Evolutionary conservation across 2,797 vertebrate species (phyloP), one percentile per base, ranked within the genome.

Genomic region (Buphagus erythrorhynchus): DNA sequence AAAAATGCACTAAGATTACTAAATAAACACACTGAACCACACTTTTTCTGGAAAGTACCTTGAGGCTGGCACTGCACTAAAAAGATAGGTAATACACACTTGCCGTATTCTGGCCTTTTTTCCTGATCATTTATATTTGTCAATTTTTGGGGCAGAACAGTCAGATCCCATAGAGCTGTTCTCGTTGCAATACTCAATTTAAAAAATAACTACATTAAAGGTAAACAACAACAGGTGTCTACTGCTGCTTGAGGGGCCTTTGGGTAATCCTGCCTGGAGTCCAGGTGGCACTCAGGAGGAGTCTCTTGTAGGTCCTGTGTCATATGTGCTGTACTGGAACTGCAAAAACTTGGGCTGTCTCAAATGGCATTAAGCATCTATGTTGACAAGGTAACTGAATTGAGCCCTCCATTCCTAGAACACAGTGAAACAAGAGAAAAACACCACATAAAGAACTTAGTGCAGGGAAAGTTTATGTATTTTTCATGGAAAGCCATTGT

Each of bases 261-360:
- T n/a, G 24, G 25, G 18, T 13, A 59, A 62, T 31, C 20, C 48
- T 36, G 8, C 46, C 54, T 65, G 45, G 20, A 67, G 22, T n/a
- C 16, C 45, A 86, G n/a, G 31, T 7, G 18, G 26, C 35, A 66
- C 42, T 49, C n/a, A 15, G 20, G 8, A 48, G 16, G 16, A n/a
- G 12, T 22, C 13, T 63, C 52, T 21, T 40, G 8, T 4, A 74
- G 38, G 13, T 57, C 35, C 45, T 40, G 9, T 48, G 52, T 12
- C 11, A 0, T 22, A 46, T 13, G 31, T 77, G 31, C 63, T 65
- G 5, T 8, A 6, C 8, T 13, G 6, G 49, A 72, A 69, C 5
- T 0, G 0, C 35, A 65, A 55, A 68, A 35, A 20, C 21, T 29
- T 14, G 3, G 21, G 35, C 28, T 33, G 5, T 21, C 49, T 68